Evolutionary conservation across 2,888 invertebrate genomes (phyloP), one percentile per base, ranked within the genome.

Genomic region (Sinhomidia bicolor): DNA sequence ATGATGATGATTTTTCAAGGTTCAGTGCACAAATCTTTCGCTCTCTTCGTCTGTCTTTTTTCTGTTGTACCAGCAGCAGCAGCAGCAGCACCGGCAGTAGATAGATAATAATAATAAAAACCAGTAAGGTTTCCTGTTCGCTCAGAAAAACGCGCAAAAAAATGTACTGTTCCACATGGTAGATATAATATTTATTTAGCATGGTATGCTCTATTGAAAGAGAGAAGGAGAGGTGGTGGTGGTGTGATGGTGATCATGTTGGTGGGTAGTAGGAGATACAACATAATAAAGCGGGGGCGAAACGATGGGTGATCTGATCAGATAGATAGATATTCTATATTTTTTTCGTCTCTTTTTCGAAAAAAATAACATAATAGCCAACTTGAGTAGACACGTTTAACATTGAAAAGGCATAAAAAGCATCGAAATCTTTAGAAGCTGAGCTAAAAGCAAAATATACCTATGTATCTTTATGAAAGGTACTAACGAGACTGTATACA

Each of bases 1-100:
- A n/a, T 65, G 62, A 65, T 65, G 62, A 65, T 65, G 20, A 23
- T 65, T 29, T 32, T 78, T 87, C 83, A 83, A 54, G 88, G 68
- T 88, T 83, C 82, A 88, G 88, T 84, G 83, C 83, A 54, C 88
- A 88, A 88, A 88, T 79, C 88, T 83, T 83, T 76, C 51, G 76
- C 76, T 51, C 7, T 29, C 29, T 51, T 47, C 26, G 41, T 3
- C 20, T 47, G 23, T 51, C 26, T 76, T 44, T 26, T 76, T 20
- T 26, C 5, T 17, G n/a, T 17, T 23, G 20, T 47, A 26, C 5
- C 20, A 71, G 44, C 20, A 71, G 9, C 71, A 71, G 10, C 20
- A 44, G n/a, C n/a, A n/a, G n/a, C n/a, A n/a, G n/a, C n/a, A n/a
- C n/a, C n/a, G n/a, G 20, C 44, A 71, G 26, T 9, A 36, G 51